Conservation (phyloP, 1,140 invertebrate genomes). For the Drosophila lini region DNA sequence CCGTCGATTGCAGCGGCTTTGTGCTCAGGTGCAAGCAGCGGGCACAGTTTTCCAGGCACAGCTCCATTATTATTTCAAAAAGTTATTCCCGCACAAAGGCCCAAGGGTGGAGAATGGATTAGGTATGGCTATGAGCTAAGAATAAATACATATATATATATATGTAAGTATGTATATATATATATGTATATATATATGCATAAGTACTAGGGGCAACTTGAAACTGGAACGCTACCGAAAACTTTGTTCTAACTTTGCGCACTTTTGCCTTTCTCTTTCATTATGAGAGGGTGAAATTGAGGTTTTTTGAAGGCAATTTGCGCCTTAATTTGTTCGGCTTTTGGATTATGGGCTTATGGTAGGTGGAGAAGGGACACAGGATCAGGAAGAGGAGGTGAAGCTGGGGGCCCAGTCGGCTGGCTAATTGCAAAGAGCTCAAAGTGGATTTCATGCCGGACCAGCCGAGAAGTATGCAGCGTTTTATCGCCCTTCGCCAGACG, state of each 20-base stretch:
- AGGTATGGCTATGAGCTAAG: slow-evolving; percentile 2
- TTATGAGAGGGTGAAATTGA: slow-evolving; percentile 25
- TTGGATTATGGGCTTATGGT: slow-evolving; percentile 57
- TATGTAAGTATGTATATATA: not conserved
- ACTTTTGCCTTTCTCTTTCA: slow-evolving; percentile 53
- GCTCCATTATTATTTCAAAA: slow-evolving; percentile 52
- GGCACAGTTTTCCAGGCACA: not conserved
- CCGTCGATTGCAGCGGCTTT: slow-evolving; percentile 34
- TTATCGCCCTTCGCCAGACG: slow-evolving; percentile 39
- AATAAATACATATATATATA: too few relatives aligned
- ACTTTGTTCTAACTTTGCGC: slow-evolving; percentile 52
- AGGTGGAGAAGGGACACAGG: not conserved
- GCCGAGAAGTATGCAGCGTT: slow-evolving; percentile 60
- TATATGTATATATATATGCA: not conserved
- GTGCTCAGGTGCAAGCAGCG: slow-evolving; percentile 6
- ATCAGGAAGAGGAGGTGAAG: not conserved
- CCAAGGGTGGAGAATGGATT: not conserved
- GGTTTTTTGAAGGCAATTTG: slow-evolving; percentile 60
- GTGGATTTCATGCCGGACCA: slow-evolving; percentile 51
- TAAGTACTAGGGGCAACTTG: slow-evolving; percentile 10
- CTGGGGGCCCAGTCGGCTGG: slow-evolving; percentile 7
- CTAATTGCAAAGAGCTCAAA: slow-evolving; percentile 67
- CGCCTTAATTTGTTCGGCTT: slow-evolving; percentile 73
- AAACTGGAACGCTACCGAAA: slow-evolving; percentile 41
- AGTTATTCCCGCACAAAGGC: slow-evolving; percentile 22